Evolutionary conservation across 2,888 invertebrate species (phyloP).

Genomic region (Stenichneumon culpator): DNA sequence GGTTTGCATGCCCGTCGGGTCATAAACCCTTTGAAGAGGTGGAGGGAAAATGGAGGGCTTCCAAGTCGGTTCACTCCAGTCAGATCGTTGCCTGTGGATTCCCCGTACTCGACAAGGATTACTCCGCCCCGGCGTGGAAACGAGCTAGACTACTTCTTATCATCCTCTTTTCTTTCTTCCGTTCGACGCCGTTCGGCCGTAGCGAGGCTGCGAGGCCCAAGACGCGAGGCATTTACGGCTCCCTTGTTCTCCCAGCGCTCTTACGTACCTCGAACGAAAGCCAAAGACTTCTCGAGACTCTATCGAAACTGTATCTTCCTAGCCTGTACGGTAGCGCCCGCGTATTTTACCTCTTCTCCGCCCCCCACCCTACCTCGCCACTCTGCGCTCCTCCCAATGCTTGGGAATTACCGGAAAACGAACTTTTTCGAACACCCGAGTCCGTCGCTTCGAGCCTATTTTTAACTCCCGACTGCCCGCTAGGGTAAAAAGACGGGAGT

Average conservation of each 20-base stretch:
- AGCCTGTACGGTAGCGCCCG: constrained; percentile 8
- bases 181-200: background rate
- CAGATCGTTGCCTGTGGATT: constrained; percentile 51
- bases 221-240: constrained; percentile 40
- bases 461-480: too few relatives aligned
- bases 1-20: constrained; percentile 35
- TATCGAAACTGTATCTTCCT: constrained; percentile 34
- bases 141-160: constrained; percentile 49
- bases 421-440: background rate
- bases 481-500: too few relatives aligned
- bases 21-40: constrained; percentile 50
- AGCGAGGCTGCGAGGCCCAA: constrained; percentile 3
- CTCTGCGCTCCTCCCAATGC: background rate
- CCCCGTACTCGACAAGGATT: constrained; percentile 58
- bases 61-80: constrained; percentile 51
- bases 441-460: background rate
- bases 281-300: constrained; percentile 38
- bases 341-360: background rate
- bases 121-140: constrained; percentile 15
- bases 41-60: constrained; percentile 36
- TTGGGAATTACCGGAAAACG: constrained; percentile 31
- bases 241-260: constrained; percentile 13
- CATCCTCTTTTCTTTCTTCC: constrained; percentile 57
- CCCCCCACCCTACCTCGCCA: background rate
- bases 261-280: constrained; percentile 14